Conservation (phyloP, 2,113 vertebrate species). For the Microtus pennsylvanicus region DNA sequence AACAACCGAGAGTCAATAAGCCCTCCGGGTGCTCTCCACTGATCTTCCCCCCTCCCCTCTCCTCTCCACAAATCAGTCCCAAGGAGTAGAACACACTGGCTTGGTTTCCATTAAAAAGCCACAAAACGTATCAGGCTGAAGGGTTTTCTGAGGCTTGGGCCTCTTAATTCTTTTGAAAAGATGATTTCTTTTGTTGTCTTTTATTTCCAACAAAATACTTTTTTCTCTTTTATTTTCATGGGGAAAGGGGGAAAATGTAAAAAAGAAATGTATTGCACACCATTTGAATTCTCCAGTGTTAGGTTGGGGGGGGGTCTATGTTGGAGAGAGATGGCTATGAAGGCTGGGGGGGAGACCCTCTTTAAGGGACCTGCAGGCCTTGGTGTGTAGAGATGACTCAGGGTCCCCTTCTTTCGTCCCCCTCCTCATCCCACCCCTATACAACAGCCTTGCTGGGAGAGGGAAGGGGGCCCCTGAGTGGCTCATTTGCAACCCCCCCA, state of each 20-base stretch:
- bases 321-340: conserved; percentile 23
- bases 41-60: conserved; percentile 79
- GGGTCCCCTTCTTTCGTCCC: conserved; percentile 32
- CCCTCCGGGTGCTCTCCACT: conserved; percentile 88
- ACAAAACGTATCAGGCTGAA: conserved; percentile 89
- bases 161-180: conserved; percentile 91
- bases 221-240: conserved; percentile 90
- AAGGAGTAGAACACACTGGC: conserved; percentile 89
- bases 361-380: conserved; percentile 66
- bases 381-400: conserved; percentile 10
- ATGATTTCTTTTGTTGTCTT: conserved; percentile 91
- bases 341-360: conserved; percentile 49
- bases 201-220: conserved; percentile 91
- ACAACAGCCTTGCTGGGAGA: neutral
- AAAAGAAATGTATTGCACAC: conserved; percentile 93
- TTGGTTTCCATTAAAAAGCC: conserved; percentile 96
- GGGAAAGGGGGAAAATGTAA: conserved; percentile 55
- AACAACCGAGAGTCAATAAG: conserved; percentile 92
- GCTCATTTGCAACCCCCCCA: neutral
- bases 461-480: neutral
- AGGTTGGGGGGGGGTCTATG: conserved; percentile 73
- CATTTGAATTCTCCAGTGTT: conserved; percentile 83
- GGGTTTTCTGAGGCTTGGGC: conserved; percentile 88
- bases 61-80: conserved; percentile 89
- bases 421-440: neutral